A percentile compares a stretch with the other conserved stretches of the same genome.
phyloP scores from a whole-genome alignment of 2,113 vertebrate species.

The Axis porcinus region DNA sequence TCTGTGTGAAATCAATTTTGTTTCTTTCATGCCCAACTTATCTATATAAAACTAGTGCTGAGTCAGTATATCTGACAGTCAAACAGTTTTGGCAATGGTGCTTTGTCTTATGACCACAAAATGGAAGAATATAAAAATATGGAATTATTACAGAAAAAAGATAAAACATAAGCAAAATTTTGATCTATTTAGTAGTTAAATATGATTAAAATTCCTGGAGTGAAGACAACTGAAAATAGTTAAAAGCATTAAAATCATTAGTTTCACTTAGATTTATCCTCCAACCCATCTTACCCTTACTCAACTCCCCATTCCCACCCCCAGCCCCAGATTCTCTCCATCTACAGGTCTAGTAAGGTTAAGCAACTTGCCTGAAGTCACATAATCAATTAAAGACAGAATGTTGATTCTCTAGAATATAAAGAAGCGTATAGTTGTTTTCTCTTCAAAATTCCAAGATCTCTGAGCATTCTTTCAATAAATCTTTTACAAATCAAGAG shows the following conservation, averaged over 20 bases:
- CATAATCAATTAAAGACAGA: background rate
- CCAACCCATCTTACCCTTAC: background rate
- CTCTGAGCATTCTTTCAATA: background rate
- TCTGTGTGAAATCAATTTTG: background rate
- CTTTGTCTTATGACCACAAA: background rate
- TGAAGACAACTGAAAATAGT: background rate
- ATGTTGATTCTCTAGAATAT: background rate
- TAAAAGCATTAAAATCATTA: background rate
- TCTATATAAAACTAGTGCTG: background rate
- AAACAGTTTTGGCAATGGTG: background rate
- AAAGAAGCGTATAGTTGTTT: background rate
- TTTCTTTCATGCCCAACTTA: background rate
- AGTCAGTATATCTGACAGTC: background rate
- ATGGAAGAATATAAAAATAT: background rate
- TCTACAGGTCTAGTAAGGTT: background rate
- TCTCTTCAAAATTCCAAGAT: background rate
- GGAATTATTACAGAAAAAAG: background rate
- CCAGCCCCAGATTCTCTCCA: background rate
- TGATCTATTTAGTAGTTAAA: background rate
- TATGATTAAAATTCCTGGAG: slow-evolving; percentile 3
- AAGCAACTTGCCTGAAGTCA: background rate
- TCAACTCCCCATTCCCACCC: background rate
- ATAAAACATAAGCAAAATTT: slow-evolving; percentile 7
- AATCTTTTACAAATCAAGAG: slow-evolving; percentile 2
- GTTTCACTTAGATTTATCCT: background rate